Base-by-base conservation (phyloP, 2,888 invertebrate species). In the Thera britannica region DNA sequence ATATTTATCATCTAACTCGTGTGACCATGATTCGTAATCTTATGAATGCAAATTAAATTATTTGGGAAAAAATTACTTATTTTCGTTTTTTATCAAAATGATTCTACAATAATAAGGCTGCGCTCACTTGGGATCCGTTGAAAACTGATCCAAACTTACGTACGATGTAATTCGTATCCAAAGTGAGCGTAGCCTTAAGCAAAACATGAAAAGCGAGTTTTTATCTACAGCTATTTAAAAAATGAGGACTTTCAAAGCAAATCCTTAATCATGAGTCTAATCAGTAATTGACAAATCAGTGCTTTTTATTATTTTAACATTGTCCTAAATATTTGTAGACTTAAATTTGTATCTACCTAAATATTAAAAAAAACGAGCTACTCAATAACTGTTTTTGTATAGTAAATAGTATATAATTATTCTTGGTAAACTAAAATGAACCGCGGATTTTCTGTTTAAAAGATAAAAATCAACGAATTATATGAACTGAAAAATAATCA, bases 231-330 rank as follows among this genome's bases (percentile, higher is more conserved):
- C 84, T 46, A 67, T 73, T 75, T 73, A 75, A 79, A 71, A 65
- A 66, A 70, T 66, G 66, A 86, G 86, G 87, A 89, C 83, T 87
- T 86, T 80, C 69, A 88, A 91, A 90, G 81, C 78, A 89, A 91
- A 90, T 87, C 85, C 87, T 80, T 87, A 87, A 85, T 83, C 77
- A 84, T 84, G 88, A 87, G 73, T 90, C 93, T 93, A 93, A 91
- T 93, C 90, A 89, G 84, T 93, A 93, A 93, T 93, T 93, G 93
- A 93, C 93, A 90, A 90, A 90, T 92, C 92, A 92, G 93, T 92
- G 89, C 89, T 82, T 83, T 56, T 56, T 64, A 68, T 9, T 11
- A 51, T 34, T 60, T 59, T 57, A 41, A 57, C 52, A 52, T 52
- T 52, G 12, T 51, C 12, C 51, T 51, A 23, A 34, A 46, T 46